Base-by-base conservation (phyloP, 2,888 invertebrate genomes). In the Agrochola litura region DNA sequence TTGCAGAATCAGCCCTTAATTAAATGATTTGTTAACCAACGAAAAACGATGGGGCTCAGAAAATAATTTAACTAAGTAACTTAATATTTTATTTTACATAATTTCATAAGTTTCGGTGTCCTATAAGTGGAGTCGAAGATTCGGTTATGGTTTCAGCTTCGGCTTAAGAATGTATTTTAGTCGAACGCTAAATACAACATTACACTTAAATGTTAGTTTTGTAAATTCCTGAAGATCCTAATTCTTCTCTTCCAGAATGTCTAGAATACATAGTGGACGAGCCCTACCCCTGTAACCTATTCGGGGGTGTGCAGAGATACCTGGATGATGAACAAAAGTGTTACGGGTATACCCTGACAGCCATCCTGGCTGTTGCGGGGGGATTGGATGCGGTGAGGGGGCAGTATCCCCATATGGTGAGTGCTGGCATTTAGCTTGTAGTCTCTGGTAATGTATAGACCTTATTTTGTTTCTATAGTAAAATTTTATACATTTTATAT, bases 391-490 rank as follows among this genome's bases (percentile, higher is more conserved):
- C 83, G 0, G 70, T 37, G 2, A 77, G 41, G 22, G 68, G 81
- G 0, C 78, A 84, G 43, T 83, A 81, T 8, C 84, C 84, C 19
- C 84, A 84, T 63, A 84, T 84, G 84, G 84, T 83, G 9, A 73
- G 46, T 4, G 1, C 19, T 66, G 12, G 22, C 1, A 12, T 14
- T 49, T 52, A 22, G 30, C 22, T 25, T 25, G 5, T 8, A 16
- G 43, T 10, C 6, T 14, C 2, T 58, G 14, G 25, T 2, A 16
- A 60, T 60, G 16, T 25, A 14, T 25, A 25, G 14, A 58, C 25
- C n/a, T 56, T 4, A 56, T 54, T n/a, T n/a, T 54, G 54, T 54
- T 54, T 54, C 4, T 10, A 10, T 54, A 8, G 1, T 2, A 54
- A 54, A 54, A n/a, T 22, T n/a, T n/a, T 54, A 54, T 6, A 16